Evolutionary conservation across 37 sponge, comb jelly and placozoan genomes (phyloP), one percentile per base, ranked within the genome.

Genomic region (Geodia barretti): DNA sequence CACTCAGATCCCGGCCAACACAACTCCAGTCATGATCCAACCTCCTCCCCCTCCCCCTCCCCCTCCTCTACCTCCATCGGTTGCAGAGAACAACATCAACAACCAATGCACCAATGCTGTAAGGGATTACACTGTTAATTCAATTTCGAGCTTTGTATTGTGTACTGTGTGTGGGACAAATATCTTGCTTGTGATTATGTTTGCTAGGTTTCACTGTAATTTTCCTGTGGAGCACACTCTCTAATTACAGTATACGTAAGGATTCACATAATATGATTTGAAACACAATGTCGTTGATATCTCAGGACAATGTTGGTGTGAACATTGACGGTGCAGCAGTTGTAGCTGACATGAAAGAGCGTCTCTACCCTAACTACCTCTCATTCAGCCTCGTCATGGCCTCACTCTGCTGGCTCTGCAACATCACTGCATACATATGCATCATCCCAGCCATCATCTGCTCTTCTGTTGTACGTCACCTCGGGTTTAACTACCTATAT

Each of bases 41-140:
- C 42, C 25, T 21, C 74, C 42, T 21, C 74, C 28, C 28, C 54
- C 74, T 39, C 74, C 29, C 3, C 77, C 62, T 29, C 77, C 77
- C 23, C 36, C 28, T 47, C 54, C 54, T 14, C 54, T 14, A 17
- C 54, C 14, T 47, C 54, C 54, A 17, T 17, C 54, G 54, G 14
- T 47, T 7, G 54, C 54, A 7, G 11, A 47, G 14, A 17, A 47
- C 54, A 47, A 47, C 54, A 47, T 14, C 54, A 47, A 47, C 14
- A 47, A 47, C 54, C 54, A 47, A 14, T 17, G 14, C 14, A 47
- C 14, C 54, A 47, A 47, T 14, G 14, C 54, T n/a, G n/a, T n/a
- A n/a, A n/a, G n/a, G n/a, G n/a, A n/a, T n/a, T n/a, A n/a, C n/a
- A n/a, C n/a, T n/a, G n/a, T n/a, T n/a, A n/a, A n/a, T n/a, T n/a